A percentile compares a stretch with the other conserved stretches of the same genome.
Evolutionary conservation across 1,140 invertebrate species (phyloP).

Genomic region (Holcopasites calliopsidis): DNA sequence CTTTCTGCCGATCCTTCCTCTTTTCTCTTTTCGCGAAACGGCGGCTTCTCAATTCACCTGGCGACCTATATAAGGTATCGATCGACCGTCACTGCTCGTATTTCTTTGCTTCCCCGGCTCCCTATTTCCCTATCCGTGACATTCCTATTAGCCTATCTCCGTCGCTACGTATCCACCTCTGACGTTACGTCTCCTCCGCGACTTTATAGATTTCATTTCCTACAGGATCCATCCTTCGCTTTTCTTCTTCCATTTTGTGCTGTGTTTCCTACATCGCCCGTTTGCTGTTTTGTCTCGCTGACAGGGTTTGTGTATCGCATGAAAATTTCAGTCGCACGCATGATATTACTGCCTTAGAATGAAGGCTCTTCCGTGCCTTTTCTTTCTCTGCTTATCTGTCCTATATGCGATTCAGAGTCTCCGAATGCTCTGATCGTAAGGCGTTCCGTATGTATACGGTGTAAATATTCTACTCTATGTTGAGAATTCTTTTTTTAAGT

Average conservation of each 20-base stretch:
- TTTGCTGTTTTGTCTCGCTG: slow-evolving; percentile 6
- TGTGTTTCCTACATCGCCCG: no score
- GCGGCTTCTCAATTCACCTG: not conserved
- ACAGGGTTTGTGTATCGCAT: not conserved
- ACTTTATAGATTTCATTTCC: slow-evolving; percentile 42
- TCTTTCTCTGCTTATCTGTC: not conserved
- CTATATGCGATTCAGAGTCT: not conserved
- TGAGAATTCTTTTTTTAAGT: not conserved
- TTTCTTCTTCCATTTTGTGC: no score
- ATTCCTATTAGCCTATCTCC: slow-evolving; percentile 35
- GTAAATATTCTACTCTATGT: not conserved
- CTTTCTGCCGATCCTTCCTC: no score
- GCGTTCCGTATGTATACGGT: not conserved
- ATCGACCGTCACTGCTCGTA: slow-evolving; percentile 41
- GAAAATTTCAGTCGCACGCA: slow-evolving; percentile 30
- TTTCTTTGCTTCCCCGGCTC: slow-evolving; percentile 32
- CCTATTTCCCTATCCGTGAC: slow-evolving; percentile 38
- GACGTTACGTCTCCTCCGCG: slow-evolving; percentile 4
- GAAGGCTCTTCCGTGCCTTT: not conserved
- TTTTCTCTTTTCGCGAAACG: not conserved
- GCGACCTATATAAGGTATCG: slow-evolving; percentile 36
- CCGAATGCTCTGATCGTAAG: not conserved
- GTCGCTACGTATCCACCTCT: slow-evolving; percentile 6
- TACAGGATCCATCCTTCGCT: slow-evolving; percentile 2
- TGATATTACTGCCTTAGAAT: slow-evolving; percentile 7